Conservation (phyloP, 2,888 invertebrate species). For the Selenia dentaria region DNA sequence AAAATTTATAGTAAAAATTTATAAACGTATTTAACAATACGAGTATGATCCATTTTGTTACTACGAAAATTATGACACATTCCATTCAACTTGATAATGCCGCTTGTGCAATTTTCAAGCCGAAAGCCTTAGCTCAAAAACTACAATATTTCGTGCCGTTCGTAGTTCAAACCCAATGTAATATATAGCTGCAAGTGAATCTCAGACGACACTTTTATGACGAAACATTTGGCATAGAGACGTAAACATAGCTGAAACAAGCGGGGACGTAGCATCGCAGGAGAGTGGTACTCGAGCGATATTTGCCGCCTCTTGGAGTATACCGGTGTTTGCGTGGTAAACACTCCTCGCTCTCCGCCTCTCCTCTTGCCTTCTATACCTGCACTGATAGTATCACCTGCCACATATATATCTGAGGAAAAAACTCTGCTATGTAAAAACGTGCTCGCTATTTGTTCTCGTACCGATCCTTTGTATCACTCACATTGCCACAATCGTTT, state of each 20-base stretch:
- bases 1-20: too few species aligned
- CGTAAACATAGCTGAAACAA: conserved; percentile 51
- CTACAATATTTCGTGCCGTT: too few species aligned
- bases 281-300: conserved; percentile 66
- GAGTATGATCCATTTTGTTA: too few species aligned
- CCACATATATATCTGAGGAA: conserved; percentile 28
- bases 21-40: too few species aligned
- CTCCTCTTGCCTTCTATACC: conserved; percentile 19
- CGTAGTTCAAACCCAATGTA: too few species aligned
- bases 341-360: conserved; percentile 41
- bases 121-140: too few species aligned
- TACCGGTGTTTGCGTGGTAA: conserved; percentile 68
- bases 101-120: too few species aligned
- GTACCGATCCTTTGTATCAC: conserved; percentile 17
- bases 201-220: conserved; percentile 40
- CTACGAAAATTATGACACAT: too few species aligned
- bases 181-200: conserved; percentile 19
- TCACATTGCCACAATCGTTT: conserved; percentile 14
- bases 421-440: conserved; percentile 22
- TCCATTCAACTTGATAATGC: too few species aligned
- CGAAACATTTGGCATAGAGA: conserved; percentile 53
- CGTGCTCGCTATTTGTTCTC: conserved; percentile 8
- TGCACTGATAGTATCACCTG: conserved; percentile 36
- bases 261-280: conserved; percentile 47
- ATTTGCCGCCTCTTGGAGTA: conserved; percentile 68